A percentile compares a stretch with the other conserved stretches of the same genome.
These are phyloP conservation scores for Leptodactylus fallax DNA, from an alignment of 2,797 vertebrate species.

Conservation along the genomic window DNA sequence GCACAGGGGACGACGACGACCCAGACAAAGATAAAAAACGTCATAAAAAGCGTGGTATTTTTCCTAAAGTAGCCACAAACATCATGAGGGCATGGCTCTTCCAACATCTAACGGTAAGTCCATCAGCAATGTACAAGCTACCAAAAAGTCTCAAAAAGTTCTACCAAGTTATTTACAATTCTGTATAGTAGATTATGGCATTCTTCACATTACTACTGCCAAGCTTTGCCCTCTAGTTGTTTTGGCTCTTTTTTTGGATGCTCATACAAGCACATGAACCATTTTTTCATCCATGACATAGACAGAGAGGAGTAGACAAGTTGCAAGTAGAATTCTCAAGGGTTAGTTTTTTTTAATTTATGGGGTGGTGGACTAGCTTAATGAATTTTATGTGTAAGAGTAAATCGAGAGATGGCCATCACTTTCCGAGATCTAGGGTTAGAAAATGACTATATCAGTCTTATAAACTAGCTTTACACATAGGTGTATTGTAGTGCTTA, in stretches of 20 bases:
- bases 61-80: conserved; percentile 99
- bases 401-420: too few relatives aligned
- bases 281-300: neutral
- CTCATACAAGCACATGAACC: neutral
- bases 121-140: conserved; percentile 52
- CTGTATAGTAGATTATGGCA: neutral
- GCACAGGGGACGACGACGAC: conserved; percentile 98
- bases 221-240: conserved; percentile 8
- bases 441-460: too few relatives aligned
- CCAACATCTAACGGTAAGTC: conserved; percentile 99
- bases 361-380: too few relatives aligned
- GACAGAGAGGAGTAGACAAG: neutral
- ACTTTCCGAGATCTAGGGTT: too few relatives aligned
- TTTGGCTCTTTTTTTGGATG: neutral
- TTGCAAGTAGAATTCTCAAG: neutral
- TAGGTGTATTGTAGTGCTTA: too few relatives aligned
- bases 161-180: too few relatives aligned
- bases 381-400: too few relatives aligned
- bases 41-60: conserved; percentile 99
- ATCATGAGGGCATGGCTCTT: conserved; percentile 99
- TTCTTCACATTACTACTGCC: neutral
- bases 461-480: too few relatives aligned
- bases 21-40: conserved; percentile 99
- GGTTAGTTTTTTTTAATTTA: neutral
- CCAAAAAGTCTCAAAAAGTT: neutral